phyloP scores from a whole-genome alignment of 2,888 invertebrate species.

The Leucoma salicis region DNA sequence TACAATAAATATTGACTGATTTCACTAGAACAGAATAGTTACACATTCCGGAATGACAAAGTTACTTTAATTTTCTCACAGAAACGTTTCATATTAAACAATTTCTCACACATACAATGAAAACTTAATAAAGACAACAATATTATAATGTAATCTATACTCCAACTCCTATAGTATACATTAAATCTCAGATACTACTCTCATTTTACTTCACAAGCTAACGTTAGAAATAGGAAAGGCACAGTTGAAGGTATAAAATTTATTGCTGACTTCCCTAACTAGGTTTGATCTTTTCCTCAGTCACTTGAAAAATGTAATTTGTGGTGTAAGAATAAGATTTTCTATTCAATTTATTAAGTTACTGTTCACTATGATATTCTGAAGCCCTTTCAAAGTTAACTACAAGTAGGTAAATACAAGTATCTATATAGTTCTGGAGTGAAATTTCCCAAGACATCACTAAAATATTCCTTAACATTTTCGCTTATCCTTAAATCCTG shows the following conservation, averaged over 20 bases:
- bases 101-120: slow-evolving; percentile 44
- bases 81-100: slow-evolving; percentile 48
- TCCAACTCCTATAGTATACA: slow-evolving; percentile 68
- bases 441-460: no score
- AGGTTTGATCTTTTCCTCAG: slow-evolving; percentile 51
- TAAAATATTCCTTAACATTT: slow-evolving; percentile 36
- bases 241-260: slow-evolving; percentile 82
- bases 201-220: slow-evolving; percentile 72
- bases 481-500: slow-evolving; percentile 33
- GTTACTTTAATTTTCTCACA: slow-evolving; percentile 42
- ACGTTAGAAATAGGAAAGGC: slow-evolving; percentile 82
- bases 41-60: slow-evolving; percentile 53
- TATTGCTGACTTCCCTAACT: slow-evolving; percentile 81
- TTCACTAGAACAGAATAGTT: slow-evolving; percentile 37
- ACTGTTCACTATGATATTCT: no score
- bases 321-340: no score
- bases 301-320: slow-evolving; percentile 19
- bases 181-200: slow-evolving; percentile 64
- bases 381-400: no score
- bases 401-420: no score
- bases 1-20: slow-evolving; percentile 34
- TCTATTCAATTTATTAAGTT: no score
- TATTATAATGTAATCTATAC: slow-evolving; percentile 46
- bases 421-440: no score
- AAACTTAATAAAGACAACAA: slow-evolving; percentile 59